Base-by-base conservation (phyloP, 2,797 vertebrate species). In the Sarcophilus harrisii region DNA sequence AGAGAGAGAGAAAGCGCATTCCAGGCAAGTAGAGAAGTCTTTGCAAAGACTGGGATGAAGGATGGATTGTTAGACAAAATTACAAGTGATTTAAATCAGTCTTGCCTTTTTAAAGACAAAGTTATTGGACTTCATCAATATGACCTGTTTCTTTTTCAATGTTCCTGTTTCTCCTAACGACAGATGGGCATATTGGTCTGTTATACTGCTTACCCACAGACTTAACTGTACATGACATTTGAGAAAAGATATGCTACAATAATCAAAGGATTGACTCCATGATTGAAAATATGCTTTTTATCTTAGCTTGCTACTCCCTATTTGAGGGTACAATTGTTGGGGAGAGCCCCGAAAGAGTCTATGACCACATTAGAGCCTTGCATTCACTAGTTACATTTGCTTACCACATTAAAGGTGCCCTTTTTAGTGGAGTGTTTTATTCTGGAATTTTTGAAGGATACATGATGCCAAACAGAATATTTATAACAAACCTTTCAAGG, bases 401-500 rank as follows among this genome's bases (percentile, higher is more conserved):
- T 97, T 97, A 95, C 98, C 97, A 96, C 97, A 98, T 98, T 98
- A 97, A 98, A 98, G 98, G 98, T 97, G 90, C 54, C 96, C 90
- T 96, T 97, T 97, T 97, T 96, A 97, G 94, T 96, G 98, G 98
- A 98, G 96, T 96, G 91, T 98, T 97, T 97, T 98, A 97, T 98
- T 96, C 96, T 97, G 97, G 97, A 98, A 98, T 97, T 98, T 98
- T 98, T 97, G 98, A 98, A 98, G 97, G 95, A 98, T 98, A 97
- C 97, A 98, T 96, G 97, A 96, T 97, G 98, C 98, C 98, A 98
- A 98, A 98, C 97, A 98, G 98, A 98, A 98, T 99, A 98, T 98
- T 98, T 98, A 98, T 98, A 98, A 98, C 98, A 98, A 98, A 97
- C 62, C 98, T 98, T 99, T 99, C 98, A 99, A 98, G 98, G 97